These are phyloP conservation scores for Sinohyriopsis cumingii DNA, from an alignment of 2,888 invertebrate species.

Conservation along the genomic window DNA sequence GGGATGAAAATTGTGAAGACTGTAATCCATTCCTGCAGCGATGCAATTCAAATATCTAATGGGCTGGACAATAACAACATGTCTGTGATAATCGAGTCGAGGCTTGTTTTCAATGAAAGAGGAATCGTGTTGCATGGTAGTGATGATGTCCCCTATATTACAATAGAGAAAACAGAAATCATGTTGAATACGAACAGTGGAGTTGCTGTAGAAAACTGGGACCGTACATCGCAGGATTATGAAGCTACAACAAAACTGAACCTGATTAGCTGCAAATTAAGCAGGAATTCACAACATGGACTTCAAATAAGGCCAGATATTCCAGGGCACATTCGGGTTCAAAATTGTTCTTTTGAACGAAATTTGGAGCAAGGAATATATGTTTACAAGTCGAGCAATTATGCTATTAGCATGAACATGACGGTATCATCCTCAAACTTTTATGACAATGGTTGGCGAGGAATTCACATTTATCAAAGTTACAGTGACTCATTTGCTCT, in stretches of 20 bases:
- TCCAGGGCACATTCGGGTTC: too few relatives aligned
- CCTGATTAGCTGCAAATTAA: too few relatives aligned
- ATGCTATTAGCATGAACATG: too few relatives aligned
- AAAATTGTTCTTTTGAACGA: too few relatives aligned
- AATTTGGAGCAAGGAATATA: too few relatives aligned
- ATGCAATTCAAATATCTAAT: background rate
- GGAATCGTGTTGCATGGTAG: background rate
- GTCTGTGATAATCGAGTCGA: background rate
- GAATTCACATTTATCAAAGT: too few relatives aligned
- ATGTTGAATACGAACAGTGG: conserved; percentile 1
- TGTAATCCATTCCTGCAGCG: background rate
- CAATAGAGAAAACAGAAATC: background rate
- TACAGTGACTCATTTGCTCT: too few relatives aligned
- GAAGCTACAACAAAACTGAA: background rate
- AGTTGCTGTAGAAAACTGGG: conserved; percentile 3
- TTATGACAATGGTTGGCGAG: too few relatives aligned
- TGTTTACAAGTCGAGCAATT: too few relatives aligned
- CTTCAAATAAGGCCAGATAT: background rate
- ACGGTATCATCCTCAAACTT: too few relatives aligned
- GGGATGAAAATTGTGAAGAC: background rate
- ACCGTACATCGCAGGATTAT: background rate
- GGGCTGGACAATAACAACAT: background rate
- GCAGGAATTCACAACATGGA: background rate
- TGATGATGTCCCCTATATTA: background rate
- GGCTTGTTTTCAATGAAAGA: too few relatives aligned